phyloP scores from a whole-genome alignment of 2,888 invertebrate species.

The Carterocephalus palaemon region DNA sequence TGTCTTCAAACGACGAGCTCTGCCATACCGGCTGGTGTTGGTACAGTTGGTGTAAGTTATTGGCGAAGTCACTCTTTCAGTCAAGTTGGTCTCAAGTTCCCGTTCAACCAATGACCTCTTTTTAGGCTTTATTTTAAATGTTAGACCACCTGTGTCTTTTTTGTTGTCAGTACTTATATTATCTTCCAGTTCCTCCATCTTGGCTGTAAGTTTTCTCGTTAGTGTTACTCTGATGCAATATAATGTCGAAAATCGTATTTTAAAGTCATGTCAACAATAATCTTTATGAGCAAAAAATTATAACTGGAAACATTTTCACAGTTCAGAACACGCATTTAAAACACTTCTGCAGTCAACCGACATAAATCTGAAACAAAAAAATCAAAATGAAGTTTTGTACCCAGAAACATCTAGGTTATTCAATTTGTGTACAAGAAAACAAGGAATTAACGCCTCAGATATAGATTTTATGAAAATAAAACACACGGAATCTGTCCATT shows the following conservation, averaged over 20 bases:
- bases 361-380: slow-evolving; percentile 67
- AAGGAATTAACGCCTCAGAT: slow-evolving; percentile 30
- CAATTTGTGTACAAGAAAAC: slow-evolving; percentile 47
- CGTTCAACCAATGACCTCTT: slow-evolving; percentile 66
- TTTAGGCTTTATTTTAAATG: slow-evolving; percentile 55
- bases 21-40: slow-evolving; percentile 79
- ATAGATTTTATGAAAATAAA: slow-evolving; percentile 49
- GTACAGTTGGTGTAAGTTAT: slow-evolving; percentile 43
- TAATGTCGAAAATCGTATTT: slow-evolving; percentile 30
- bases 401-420: slow-evolving; percentile 61
- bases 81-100: slow-evolving; percentile 67
- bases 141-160: slow-evolving; percentile 39
- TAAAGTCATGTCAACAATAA: slow-evolving; percentile 23
- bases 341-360: slow-evolving; percentile 2
- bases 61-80: slow-evolving; percentile 61
- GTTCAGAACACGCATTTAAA: slow-evolving; percentile 27
- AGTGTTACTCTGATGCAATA: slow-evolving; percentile 41
- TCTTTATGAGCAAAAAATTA: slow-evolving; percentile 38
- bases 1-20: slow-evolving; percentile 76
- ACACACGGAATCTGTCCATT: slow-evolving; percentile 29
- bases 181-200: slow-evolving; percentile 66
- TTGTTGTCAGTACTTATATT: slow-evolving; percentile 53
- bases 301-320: slow-evolving; percentile 25
- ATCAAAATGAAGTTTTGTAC: slow-evolving; percentile 69
- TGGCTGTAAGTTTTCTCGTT: slow-evolving; percentile 23